Percentiles rank a stretch among this genome's conserved stretches.
These are phyloP conservation scores for Nicator chloris DNA, from an alignment of 2,113 vertebrate species.

Conservation along the genomic window DNA sequence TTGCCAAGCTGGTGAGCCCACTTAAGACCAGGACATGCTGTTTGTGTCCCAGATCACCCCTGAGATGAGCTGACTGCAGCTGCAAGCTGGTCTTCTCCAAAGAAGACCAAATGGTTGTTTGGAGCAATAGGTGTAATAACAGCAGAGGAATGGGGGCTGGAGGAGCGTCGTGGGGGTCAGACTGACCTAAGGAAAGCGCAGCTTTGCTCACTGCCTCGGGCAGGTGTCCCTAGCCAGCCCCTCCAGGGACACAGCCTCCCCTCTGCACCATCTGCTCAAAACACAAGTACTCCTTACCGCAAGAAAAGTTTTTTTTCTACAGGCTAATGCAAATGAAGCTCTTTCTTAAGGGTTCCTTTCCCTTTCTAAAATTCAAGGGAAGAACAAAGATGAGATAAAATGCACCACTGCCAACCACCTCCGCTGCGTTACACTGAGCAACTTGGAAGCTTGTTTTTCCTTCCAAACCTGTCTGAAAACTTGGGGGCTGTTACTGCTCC, in stretches of 20 bases:
- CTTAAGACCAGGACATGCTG: not conserved
- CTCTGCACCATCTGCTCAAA: not conserved
- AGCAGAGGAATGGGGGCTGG: not conserved
- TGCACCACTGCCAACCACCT: not conserved
- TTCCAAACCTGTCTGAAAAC: not conserved
- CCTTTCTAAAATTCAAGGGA: not conserved
- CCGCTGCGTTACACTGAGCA: not conserved
- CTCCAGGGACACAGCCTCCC: not conserved
- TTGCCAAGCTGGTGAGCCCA: not conserved
- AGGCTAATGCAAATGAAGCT: not conserved
- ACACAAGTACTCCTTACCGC: not conserved
- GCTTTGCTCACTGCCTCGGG: not conserved
- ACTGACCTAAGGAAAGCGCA: not conserved
- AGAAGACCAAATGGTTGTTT: not conserved
- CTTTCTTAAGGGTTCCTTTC: not conserved
- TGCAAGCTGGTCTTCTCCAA: not conserved
- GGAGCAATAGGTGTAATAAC: not conserved
- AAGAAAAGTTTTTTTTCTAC: not conserved
- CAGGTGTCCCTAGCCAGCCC: not conserved
- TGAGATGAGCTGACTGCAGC: not conserved
- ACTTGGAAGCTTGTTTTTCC: not conserved
- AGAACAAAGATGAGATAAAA: not conserved
- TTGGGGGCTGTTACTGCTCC: not conserved
- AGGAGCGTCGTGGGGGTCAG: fast-evolving
- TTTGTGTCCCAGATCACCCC: not conserved